Evolutionary conservation across 2,113 vertebrate species (phyloP), one percentile per base, ranked within the genome.

Genomic region (Cochlearius cochlearius): DNA sequence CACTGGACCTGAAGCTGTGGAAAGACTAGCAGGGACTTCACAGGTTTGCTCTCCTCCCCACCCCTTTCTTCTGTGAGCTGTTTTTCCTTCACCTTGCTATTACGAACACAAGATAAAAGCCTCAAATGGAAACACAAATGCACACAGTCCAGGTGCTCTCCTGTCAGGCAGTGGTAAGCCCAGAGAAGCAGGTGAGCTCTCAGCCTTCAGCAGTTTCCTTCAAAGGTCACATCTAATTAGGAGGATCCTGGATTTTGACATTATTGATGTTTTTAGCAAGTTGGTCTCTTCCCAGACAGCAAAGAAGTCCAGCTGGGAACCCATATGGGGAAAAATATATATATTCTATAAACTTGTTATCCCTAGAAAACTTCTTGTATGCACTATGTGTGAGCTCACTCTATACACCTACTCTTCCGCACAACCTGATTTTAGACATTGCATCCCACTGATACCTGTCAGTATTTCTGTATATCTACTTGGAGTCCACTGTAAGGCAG

Each of bases 241-340:
- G 26, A 90, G 4, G 8, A 92, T 85, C 73, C 53, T 83, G 63
- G 43, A 60, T 93, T 83, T 93, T 78, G 60, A 94, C 85, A 47
- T 60, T 79, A 87, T 45, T 85, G 79, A 76, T 96, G 90, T 34
- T 91, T 95, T 90, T 94, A 95, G 60, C 77, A 95, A 96, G 86
- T 58, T 96, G 90, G 59, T 96, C n/a, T 95, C 87, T 95, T 96
- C 68, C 78, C 83, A 97, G 60, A 56, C 7, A 8, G 80, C 15
- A 60, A 84, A 63, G 47, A 95, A 96, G 82, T 95, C 96, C 94
- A 98, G 89, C 95, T 97, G 96, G 90, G 56, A 96, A 90, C 67
- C 74, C 95, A 96, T 95, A 97, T 95, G 96, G 94, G 76, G 43
- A 86, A 92, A 95, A 85, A 95, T 30, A 96, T 60, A 95, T 90